Conservation (phyloP, 2,888 invertebrate species). For the Dryococelus australis region DNA sequence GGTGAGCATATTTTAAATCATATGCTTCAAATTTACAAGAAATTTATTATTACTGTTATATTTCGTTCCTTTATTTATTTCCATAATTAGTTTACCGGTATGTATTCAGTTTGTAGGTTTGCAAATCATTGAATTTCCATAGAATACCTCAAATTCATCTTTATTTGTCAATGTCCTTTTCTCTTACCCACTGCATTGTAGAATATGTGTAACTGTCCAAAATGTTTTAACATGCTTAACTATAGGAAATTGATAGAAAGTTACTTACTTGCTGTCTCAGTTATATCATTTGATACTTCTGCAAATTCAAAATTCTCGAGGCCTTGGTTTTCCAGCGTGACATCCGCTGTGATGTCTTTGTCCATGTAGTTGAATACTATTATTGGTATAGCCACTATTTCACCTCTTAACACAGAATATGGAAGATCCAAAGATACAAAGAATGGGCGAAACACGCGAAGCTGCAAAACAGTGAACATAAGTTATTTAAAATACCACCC, state of each 20-base stretch:
- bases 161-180: too few relatives aligned
- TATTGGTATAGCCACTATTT: conserved; percentile 86
- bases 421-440: conserved; percentile 88
- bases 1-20: too few relatives aligned
- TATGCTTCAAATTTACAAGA: too few relatives aligned
- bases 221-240: too few relatives aligned
- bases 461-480: conserved; percentile 53
- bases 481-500: background rate
- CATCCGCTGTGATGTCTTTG: conserved; percentile 77
- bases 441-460: conserved; percentile 83
- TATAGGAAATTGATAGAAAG: background rate
- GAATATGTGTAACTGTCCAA: too few relatives aligned
- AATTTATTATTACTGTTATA: too few relatives aligned
- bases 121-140: too few relatives aligned
- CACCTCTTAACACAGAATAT: conserved; percentile 86
- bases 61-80: too few relatives aligned
- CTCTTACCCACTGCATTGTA: too few relatives aligned
- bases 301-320: conserved; percentile 79
- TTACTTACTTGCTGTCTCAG: conserved; percentile 72
- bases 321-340: conserved; percentile 83
- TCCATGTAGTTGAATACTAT: conserved; percentile 89
- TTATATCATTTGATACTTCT: conserved; percentile 78
- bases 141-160: too few relatives aligned
- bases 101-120: too few relatives aligned
- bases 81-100: too few relatives aligned